Conservation (phyloP, 2,113 vertebrate genomes). For the Cyphomyrus discorhynchus region DNA sequence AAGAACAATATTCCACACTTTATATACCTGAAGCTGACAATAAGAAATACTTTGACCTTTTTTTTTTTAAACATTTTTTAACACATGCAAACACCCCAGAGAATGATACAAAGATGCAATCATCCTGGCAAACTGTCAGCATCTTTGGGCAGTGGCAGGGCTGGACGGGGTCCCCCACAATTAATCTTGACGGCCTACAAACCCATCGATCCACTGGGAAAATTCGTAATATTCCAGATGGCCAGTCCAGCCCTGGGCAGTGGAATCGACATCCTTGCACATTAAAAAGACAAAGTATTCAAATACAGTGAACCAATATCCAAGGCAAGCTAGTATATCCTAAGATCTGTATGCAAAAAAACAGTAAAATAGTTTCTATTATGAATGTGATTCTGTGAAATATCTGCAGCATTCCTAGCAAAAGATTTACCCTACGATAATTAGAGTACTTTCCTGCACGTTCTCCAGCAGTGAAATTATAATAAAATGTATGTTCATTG, state of each 20-base stretch:
- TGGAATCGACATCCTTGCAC: neutral
- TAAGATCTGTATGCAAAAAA: conserved; percentile 1
- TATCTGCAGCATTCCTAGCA: neutral
- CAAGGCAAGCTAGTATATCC: conserved; percentile 10
- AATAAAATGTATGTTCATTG: neutral
- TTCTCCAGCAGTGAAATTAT: conserved; percentile 3
- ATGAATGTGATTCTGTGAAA: conserved; percentile 15
- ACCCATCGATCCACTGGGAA: neutral
- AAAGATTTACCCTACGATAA: neutral
- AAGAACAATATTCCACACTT: neutral
- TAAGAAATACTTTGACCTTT: neutral
- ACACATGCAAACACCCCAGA: neutral
- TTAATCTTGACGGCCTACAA: neutral
- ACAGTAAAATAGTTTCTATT: neutral
- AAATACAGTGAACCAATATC: conserved; percentile 4
- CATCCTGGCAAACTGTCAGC: neutral
- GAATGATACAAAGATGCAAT: neutral
- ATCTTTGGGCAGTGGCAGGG: neutral
- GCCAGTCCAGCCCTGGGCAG: neutral
- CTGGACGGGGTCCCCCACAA: neutral
- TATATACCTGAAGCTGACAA: neutral
- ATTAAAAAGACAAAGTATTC: neutral
- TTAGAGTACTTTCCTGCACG: neutral
- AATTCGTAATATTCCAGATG: neutral
- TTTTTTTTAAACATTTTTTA: neutral